Conservation (phyloP, 2,888 invertebrate species). For the Cephus pulcher region DNA sequence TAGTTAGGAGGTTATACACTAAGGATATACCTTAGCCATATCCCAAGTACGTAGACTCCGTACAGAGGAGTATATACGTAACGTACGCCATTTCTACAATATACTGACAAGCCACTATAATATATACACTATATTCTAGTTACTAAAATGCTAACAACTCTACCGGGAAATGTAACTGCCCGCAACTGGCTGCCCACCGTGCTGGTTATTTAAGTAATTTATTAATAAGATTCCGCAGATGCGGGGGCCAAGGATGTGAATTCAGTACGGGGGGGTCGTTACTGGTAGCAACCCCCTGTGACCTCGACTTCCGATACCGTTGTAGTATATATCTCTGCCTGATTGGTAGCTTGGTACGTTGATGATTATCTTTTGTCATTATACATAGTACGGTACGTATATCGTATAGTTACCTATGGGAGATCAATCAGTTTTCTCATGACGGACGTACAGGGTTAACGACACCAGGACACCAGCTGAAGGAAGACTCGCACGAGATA, state of each 20-base stretch:
- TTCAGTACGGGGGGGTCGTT: background rate
- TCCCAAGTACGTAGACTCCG: background rate
- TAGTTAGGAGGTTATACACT: constrained; percentile 34
- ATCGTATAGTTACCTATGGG: background rate
- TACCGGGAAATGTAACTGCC: constrained; percentile 38
- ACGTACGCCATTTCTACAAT: background rate
- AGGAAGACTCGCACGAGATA: constrained; percentile 4
- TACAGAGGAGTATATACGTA: background rate
- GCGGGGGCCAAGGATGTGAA: constrained; percentile 14
- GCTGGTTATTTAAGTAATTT: constrained; percentile 41
- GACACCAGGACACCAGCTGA: background rate
- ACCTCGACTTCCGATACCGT: background rate
- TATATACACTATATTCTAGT: constrained; percentile 10
- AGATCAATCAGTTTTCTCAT: background rate
- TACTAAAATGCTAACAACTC: constrained; percentile 26
- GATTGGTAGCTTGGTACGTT: background rate
- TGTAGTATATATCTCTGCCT: background rate
- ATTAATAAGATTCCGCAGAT: constrained; percentile 48
- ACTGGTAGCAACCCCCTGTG: background rate
- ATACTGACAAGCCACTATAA: background rate
- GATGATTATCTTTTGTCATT: background rate
- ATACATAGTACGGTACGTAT: background rate
- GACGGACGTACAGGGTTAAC: background rate
- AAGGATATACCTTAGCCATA: constrained; percentile 3
- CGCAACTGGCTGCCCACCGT: constrained; percentile 36